Evolutionary conservation across 1,140 invertebrate species (phyloP).

Genomic region (Drosophila erecta): DNA sequence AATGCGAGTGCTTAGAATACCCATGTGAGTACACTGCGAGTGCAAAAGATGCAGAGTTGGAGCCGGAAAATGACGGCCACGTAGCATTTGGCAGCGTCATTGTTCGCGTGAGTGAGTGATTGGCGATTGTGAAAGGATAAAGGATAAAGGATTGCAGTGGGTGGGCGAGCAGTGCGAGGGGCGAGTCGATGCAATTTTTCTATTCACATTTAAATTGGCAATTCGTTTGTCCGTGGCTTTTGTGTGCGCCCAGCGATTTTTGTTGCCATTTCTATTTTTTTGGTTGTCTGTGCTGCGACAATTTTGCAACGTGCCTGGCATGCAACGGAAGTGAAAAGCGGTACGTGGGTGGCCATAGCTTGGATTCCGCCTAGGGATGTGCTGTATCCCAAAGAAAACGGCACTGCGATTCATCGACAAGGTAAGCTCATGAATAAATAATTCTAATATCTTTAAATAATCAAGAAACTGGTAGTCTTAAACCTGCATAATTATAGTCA

Average conservation of each 20-base stretch:
- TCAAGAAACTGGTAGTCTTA: background rate
- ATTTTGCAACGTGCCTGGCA: constrained; percentile 81
- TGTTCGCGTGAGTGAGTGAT: constrained; percentile 65
- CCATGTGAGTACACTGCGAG: constrained; percentile 1
- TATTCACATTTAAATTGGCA: constrained; percentile 82
- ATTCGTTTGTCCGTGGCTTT: constrained; percentile 78
- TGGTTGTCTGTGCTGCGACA: constrained; percentile 63
- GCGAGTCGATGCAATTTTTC: constrained; percentile 70
- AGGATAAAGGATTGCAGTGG: constrained; percentile 46
- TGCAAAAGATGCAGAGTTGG: constrained; percentile 7
- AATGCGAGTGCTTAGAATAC: background rate
- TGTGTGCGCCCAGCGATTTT: constrained; percentile 47
- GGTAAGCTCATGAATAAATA: background rate
- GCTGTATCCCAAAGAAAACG: background rate
- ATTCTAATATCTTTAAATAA: background rate
- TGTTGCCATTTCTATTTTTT: constrained; percentile 28
- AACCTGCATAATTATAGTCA: background rate
- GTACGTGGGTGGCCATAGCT: constrained; percentile 66
- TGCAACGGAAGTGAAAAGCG: constrained; percentile 73
- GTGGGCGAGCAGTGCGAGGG: constrained; percentile 12
- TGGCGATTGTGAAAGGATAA: constrained; percentile 74
- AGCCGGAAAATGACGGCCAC: constrained; percentile 16
- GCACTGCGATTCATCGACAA: background rate
- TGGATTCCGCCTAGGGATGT: constrained; percentile 10
- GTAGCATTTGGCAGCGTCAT: constrained; percentile 44